Conservation (phyloP, 2,113 vertebrate species). For the Azemiops feae region DNA sequence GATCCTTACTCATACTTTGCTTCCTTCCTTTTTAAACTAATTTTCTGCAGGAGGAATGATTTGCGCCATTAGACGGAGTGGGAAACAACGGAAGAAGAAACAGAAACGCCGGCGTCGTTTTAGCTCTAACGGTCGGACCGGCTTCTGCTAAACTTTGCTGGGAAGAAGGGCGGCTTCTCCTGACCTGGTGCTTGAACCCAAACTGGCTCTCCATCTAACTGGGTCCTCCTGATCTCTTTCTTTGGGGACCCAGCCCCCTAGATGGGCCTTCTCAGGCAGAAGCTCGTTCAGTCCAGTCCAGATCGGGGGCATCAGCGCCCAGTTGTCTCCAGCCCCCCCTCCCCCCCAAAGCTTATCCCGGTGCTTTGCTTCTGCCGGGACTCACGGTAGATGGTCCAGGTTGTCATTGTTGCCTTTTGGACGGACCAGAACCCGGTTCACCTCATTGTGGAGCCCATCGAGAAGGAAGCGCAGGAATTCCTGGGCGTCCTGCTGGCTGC, state of each 20-base stretch:
- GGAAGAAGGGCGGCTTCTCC: neutral
- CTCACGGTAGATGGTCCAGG: conserved; percentile 90
- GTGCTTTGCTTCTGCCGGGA: neutral
- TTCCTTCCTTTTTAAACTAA: too few relatives aligned
- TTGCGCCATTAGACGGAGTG: too few relatives aligned
- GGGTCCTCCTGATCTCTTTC: neutral
- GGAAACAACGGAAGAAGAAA: too few relatives aligned
- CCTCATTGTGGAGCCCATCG: conserved; percentile 91
- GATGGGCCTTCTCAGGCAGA: neutral
- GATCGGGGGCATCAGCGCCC: neutral
- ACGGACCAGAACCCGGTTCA: conserved; percentile 82
- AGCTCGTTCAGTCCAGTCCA: too few relatives aligned
- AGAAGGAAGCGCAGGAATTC: conserved; percentile 93
- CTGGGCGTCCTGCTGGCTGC: conserved; percentile 96
- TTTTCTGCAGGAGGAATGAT: too few relatives aligned
- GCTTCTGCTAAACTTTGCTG: neutral
- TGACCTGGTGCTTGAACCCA: too few relatives aligned
- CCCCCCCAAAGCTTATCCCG: too few relatives aligned
- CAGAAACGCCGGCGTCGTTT: too few relatives aligned
- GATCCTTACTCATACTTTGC: too few relatives aligned
- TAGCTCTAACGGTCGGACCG: too few relatives aligned
- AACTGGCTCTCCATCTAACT: neutral
- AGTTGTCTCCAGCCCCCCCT: too few relatives aligned
- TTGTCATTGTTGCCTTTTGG: conserved; percentile 72
- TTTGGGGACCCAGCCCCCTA: neutral